phyloP scores from a whole-genome alignment of 2,888 invertebrate genomes.

The Ennomos fuscantarius region DNA sequence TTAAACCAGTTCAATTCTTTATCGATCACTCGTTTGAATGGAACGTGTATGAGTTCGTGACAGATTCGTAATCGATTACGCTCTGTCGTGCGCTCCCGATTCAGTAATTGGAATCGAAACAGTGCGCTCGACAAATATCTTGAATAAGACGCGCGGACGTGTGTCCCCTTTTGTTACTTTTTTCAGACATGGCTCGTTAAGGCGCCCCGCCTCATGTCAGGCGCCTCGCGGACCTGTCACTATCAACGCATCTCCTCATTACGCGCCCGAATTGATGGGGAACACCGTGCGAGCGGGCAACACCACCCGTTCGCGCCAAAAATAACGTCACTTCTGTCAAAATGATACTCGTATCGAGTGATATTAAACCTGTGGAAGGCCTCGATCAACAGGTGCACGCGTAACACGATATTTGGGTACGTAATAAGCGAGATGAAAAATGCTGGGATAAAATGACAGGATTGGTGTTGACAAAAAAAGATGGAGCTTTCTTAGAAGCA shows the following conservation, averaged over 20 bases:
- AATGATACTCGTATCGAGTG: constrained; percentile 37
- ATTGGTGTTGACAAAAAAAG: constrained; percentile 57
- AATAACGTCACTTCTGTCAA: constrained; percentile 47
- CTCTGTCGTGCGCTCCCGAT: constrained; percentile 66
- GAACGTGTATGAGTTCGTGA: constrained; percentile 58
- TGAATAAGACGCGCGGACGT: constrained; percentile 46
- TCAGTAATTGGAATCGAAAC: constrained; percentile 73
- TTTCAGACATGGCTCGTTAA: constrained; percentile 62
- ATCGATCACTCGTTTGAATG: constrained; percentile 55
- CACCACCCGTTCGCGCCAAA: constrained; percentile 45
- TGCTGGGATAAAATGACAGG: constrained; percentile 61
- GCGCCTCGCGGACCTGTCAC: constrained; percentile 53
- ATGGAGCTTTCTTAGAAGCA: constrained; percentile 62
- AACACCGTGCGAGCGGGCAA: constrained; percentile 46
- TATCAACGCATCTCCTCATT: constrained; percentile 66
- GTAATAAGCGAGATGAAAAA: constrained; percentile 58
- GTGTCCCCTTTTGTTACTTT: constrained; percentile 35
- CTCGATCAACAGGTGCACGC: constrained; percentile 59
- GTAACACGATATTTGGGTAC: constrained; percentile 60
- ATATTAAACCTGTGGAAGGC: constrained; percentile 35
- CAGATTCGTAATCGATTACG: constrained; percentile 64
- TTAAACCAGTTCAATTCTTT: constrained; percentile 49
- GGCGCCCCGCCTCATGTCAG: constrained; percentile 51
- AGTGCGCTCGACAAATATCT: constrained; percentile 62
- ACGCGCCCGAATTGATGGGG: constrained; percentile 59